A percentile compares a stretch with the other conserved stretches of the same genome.
Conservation (phyloP, 2,797 vertebrate species). For the Schizopygopsis malacanthus region DNA sequence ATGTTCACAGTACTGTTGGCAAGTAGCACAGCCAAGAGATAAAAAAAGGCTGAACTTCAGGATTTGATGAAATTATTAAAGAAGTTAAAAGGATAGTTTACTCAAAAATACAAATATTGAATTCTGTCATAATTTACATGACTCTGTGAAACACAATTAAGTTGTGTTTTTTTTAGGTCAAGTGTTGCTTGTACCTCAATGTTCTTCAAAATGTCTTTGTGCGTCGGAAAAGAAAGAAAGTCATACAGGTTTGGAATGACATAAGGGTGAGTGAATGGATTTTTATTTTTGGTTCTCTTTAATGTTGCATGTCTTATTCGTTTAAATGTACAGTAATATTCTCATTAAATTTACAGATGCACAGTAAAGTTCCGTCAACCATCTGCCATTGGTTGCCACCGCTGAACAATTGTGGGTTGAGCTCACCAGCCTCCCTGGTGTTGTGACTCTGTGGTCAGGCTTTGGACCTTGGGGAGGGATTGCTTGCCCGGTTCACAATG, state of each 20-base stretch:
- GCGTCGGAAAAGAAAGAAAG: not conserved
- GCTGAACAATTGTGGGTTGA: slow-evolving; percentile 61
- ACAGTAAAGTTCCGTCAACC: slow-evolving; percentile 52
- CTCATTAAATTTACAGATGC: slow-evolving; percentile 41
- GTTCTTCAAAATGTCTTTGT: slow-evolving; percentile 2
- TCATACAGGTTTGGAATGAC: not conserved
- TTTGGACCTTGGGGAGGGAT: slow-evolving; percentile 75
- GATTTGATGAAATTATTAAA: not conserved
- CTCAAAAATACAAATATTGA: not conserved
- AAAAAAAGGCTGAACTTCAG: not conserved
- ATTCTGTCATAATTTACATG: not conserved
- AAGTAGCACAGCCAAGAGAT: not conserved
- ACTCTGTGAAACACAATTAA: not conserved
- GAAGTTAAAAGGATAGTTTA: not conserved
- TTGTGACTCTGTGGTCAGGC: slow-evolving; percentile 80
- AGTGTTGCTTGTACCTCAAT: not conserved
- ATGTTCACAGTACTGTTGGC: not conserved
- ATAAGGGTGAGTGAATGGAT: not conserved
- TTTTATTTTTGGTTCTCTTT: not conserved
- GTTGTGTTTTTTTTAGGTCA: not conserved
- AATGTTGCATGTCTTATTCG: not conserved
- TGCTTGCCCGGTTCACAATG: slow-evolving; percentile 79
- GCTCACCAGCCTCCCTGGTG: slow-evolving; percentile 66
- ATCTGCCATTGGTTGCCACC: slow-evolving; percentile 58
- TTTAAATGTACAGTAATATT: slow-evolving; percentile 35